A percentile compares a stretch with the other conserved stretches of the same genome.
Evolutionary conservation across 2,888 invertebrate species (phyloP).

Genomic region (Lapara coniferarum): DNA sequence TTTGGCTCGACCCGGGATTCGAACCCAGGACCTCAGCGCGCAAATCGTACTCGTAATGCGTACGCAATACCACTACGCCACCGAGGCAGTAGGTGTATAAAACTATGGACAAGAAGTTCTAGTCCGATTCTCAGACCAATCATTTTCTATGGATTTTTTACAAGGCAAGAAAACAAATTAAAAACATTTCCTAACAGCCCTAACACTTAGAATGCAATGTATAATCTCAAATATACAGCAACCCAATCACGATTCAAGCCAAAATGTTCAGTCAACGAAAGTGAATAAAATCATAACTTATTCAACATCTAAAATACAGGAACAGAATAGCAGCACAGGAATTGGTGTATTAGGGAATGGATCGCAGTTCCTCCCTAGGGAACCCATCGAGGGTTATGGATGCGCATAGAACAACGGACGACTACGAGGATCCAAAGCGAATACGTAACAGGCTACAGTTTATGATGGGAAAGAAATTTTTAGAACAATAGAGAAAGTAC

Average conservation of each 20-base stretch:
- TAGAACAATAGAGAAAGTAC: not conserved
- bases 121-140: too few relatives aligned
- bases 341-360: conserved; percentile 8
- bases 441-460: conserved; percentile 1
- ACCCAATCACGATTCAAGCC: not conserved
- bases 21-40: too few relatives aligned
- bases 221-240: not conserved
- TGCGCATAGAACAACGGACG: conserved; percentile 13
- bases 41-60: too few relatives aligned
- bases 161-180: too few relatives aligned
- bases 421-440: not conserved
- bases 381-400: not conserved
- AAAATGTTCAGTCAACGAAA: not conserved
- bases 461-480: conserved; percentile 4
- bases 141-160: too few relatives aligned
- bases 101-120: too few relatives aligned
- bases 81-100: too few relatives aligned
- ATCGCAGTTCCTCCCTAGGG: not conserved
- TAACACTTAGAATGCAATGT: too few relatives aligned
- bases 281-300: not conserved
- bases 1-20: too few relatives aligned
- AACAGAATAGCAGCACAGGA: not conserved
- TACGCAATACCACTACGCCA: too few relatives aligned
- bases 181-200: too few relatives aligned
- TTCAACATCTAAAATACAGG: not conserved